phyloP scores from a whole-genome alignment of 92 coral and sea anemone genomes.

The Chrysogorgia sp. region DNA sequence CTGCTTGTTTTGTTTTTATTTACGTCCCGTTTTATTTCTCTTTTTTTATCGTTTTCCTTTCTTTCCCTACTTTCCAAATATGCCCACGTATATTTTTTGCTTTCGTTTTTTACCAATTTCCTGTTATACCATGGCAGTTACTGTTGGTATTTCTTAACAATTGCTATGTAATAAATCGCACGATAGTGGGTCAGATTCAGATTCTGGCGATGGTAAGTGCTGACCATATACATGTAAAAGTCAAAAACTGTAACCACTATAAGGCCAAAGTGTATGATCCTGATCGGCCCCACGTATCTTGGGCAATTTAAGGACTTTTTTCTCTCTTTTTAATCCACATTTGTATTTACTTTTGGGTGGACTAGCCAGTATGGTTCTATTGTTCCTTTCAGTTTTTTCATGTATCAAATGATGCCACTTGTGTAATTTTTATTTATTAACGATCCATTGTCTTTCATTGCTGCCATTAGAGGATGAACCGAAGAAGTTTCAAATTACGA shows the following conservation, averaged over 20 bases:
- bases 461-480: slow-evolving; percentile 83
- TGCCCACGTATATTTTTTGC: not conserved
- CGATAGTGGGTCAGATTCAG: slow-evolving; percentile 90
- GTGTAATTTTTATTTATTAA: too few relatives aligned
- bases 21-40: not conserved
- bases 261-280: too few relatives aligned
- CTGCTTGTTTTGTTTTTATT: not conserved
- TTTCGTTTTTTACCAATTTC: not conserved
- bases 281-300: too few relatives aligned
- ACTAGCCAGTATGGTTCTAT: too few relatives aligned
- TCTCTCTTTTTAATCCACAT: too few relatives aligned
- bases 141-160: slow-evolving; percentile 61
- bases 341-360: too few relatives aligned
- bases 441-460: not conserved
- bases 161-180: slow-evolving; percentile 75
- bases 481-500: slow-evolving; percentile 80
- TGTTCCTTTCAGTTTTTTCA: too few relatives aligned
- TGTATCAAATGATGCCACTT: too few relatives aligned
- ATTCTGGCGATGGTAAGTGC: slow-evolving; percentile 92
- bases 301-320: too few relatives aligned
- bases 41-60: not conserved
- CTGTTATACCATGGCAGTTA: not conserved
- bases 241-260: too few relatives aligned
- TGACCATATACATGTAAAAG: too few relatives aligned
- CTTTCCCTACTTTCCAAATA: not conserved